Conservation (phyloP, 2,888 invertebrate genomes). For the Mythimna lalbum region DNA sequence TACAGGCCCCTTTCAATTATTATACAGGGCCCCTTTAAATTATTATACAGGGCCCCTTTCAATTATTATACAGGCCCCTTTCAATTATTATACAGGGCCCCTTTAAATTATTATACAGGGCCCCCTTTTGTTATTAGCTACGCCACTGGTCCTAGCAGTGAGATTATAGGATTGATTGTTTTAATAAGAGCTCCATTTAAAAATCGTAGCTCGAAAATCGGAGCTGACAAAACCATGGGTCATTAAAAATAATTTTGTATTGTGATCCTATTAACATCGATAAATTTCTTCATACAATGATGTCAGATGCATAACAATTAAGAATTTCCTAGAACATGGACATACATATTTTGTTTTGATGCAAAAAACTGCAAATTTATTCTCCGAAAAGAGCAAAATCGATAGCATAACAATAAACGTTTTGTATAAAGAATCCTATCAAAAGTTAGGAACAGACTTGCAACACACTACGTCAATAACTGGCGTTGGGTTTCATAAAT, state of each 20-base stretch:
- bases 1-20: no score
- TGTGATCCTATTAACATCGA: neutral
- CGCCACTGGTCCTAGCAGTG: neutral
- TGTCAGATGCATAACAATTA: neutral
- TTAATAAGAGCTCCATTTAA: no score
- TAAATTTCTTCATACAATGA: constrained; percentile 15
- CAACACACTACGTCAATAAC: neutral
- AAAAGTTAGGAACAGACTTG: constrained; percentile 6
- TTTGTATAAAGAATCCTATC: constrained; percentile 20
- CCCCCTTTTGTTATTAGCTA: no score
- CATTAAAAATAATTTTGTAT: neutral
- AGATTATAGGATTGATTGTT: neutral
- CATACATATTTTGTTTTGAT: neutral
- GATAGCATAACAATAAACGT: neutral
- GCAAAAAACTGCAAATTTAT: neutral
- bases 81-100: no score
- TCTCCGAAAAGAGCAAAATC: neutral
- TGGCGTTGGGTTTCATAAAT: neutral
- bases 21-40: no score
- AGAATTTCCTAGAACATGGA: neutral
- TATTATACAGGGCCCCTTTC: no score
- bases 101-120: no score
- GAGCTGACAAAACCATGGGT: neutral
- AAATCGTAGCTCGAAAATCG: no score
- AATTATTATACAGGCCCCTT: no score